Conservation (phyloP, 2,113 vertebrate species). For the Oreocharis arfaki region DNA sequence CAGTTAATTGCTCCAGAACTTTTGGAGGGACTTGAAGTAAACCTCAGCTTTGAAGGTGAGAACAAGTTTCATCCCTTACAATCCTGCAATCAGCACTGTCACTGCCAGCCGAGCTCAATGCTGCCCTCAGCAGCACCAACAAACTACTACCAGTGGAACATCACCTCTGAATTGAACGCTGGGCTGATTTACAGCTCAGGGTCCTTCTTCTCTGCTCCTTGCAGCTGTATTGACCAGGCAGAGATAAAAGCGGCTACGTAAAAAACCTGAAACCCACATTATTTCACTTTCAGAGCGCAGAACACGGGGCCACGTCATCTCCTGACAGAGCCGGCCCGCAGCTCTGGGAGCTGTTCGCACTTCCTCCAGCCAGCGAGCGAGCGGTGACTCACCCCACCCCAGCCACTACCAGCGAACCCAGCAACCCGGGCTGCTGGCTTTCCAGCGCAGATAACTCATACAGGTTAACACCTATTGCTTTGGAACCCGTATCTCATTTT, state of each 20-base stretch:
- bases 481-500: not conserved
- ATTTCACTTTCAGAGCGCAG: not conserved
- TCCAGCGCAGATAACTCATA: not conserved
- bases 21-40: not conserved
- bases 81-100: accelerated
- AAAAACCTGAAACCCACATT: not conserved
- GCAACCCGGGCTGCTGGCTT: not conserved
- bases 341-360: accelerated
- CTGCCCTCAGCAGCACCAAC: not conserved
- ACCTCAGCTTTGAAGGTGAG: not conserved
- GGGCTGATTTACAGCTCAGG: not conserved
- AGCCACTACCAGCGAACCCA: not conserved
- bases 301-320: not conserved
- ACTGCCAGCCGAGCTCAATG: not conserved
- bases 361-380: not conserved
- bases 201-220: not conserved
- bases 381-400: not conserved
- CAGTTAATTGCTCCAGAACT: not conserved
- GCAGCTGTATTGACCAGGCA: not conserved
- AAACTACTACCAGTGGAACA: not conserved
- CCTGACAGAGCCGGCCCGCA: not conserved
- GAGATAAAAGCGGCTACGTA: not conserved
- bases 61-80: not conserved
- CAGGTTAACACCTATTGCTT: accelerated
- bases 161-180: accelerated